Evolutionary conservation across 2,797 vertebrate genomes (phyloP).

Genomic region (Sebastes trivittatus): DNA sequence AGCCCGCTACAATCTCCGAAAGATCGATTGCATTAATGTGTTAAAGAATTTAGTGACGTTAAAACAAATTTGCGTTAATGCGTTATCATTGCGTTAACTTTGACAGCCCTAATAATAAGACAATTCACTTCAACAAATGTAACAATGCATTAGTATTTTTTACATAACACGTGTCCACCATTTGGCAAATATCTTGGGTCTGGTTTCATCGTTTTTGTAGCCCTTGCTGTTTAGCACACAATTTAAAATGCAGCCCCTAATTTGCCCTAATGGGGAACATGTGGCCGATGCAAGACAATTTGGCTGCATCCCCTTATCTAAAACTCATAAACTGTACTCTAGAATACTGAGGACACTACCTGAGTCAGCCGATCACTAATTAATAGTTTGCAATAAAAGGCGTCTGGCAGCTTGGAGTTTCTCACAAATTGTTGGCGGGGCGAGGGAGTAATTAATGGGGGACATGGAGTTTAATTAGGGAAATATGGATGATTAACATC

Average conservation of each 20-base stretch:
- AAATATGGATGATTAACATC: conserved; percentile 85
- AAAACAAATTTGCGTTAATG: too few species aligned
- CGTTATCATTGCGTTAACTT: too few species aligned
- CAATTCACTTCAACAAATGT: background rate
- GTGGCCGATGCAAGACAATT: conserved; percentile 29
- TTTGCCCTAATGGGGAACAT: conserved; percentile 52
- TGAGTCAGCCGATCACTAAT: conserved; percentile 80
- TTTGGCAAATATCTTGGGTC: background rate
- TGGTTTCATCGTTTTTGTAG: background rate
- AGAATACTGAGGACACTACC: conserved; percentile 72
- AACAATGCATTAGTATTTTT: background rate
- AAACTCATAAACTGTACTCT: conserved; percentile 61
- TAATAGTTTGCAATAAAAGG: conserved; percentile 83
- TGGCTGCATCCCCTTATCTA: conserved; percentile 43
- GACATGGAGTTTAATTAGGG: conserved; percentile 81
- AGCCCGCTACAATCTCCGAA: fast-evolving
- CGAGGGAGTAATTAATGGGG: conserved; percentile 80
- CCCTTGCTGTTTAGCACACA: background rate
- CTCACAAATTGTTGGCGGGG: conserved; percentile 75
- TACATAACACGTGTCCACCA: background rate
- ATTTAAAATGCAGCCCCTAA: conserved; percentile 16
- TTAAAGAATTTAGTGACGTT: too few species aligned
- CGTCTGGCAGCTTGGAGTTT: conserved; percentile 74
- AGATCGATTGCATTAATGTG: too few species aligned
- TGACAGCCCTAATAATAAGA: too few species aligned